Base-by-base conservation (phyloP, 2,888 invertebrate species). In the Drosophila atripex region DNA sequence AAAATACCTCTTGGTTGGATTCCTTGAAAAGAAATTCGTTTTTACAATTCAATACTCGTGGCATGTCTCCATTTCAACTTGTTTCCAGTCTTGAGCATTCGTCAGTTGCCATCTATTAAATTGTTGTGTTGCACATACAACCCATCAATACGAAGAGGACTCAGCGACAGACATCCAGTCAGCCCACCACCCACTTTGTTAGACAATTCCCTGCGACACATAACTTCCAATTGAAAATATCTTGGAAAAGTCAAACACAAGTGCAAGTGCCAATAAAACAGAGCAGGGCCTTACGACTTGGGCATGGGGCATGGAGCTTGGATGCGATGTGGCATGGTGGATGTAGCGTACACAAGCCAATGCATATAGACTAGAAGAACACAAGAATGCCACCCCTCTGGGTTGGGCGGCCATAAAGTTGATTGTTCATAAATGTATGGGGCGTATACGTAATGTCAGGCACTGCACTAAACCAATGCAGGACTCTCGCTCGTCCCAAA, bases 401-500 rank as follows among this genome's bases (percentile, higher is more conserved):
- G 6, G 18, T 50, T 39, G 41, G 46, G 35, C 35, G 71, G 60
- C 74, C 59, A 71, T 83, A 85, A 83, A 83, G 73, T 80, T 83
- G 87, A 87, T 83, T 78, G 82, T 75, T 70, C 88, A 83, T 87
- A 83, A 87, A 83, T 83, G 88, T 87, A 80, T 39, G 86, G 80
- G 84, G 88, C 84, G 84, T 86, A 84, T 83, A 84, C 84, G 86
- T 88, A 88, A 88, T 88, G 79, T 65, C 65, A 46, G 63, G 50
- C 53, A 52, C 38, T 79, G 85, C 86, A 82, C 72, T 75, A 86
- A 78, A 77, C 63, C 80, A 86, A 70, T 76, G 83, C 86, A 73
- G 39, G 41, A 55, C 52, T 49, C 63, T 23, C 7, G 39, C 28
- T 28, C 9, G 28, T 28, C 28, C 35, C 35, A 35, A n/a, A 39